Evolutionary conservation across 1,140 invertebrate genomes (phyloP).

Genomic region (Macrobrachium nipponense): DNA sequence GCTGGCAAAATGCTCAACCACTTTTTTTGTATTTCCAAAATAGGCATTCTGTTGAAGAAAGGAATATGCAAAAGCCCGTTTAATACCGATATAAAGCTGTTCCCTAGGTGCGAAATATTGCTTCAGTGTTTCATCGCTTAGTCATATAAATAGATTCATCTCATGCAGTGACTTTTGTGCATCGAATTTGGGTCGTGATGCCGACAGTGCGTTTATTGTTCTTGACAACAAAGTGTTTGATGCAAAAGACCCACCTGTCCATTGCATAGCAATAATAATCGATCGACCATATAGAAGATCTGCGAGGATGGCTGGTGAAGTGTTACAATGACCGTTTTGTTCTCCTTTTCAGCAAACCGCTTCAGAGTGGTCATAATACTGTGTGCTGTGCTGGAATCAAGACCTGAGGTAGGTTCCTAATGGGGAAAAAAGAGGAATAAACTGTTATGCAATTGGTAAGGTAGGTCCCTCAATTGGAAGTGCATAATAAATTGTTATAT

Average conservation of each 20-base stretch:
- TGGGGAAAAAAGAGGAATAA: slow-evolving; percentile 3
- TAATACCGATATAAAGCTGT: neutral
- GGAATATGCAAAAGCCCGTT: neutral
- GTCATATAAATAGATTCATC: too few relatives aligned
- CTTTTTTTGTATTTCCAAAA: slow-evolving; percentile 81
- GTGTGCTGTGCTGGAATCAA: slow-evolving; percentile 86
- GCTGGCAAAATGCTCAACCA: slow-evolving; percentile 81
- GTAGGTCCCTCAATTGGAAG: neutral
- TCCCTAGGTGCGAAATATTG: too few relatives aligned
- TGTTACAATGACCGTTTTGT: slow-evolving; percentile 85
- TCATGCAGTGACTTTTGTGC: too few relatives aligned
- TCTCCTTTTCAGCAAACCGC: slow-evolving; percentile 80
- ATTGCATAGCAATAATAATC: slow-evolving; percentile 80
- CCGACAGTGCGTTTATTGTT: neutral
- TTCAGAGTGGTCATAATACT: slow-evolving; percentile 81
- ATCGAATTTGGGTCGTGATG: too few relatives aligned
- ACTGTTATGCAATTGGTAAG: slow-evolving; percentile 28
- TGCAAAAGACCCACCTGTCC: slow-evolving; percentile 72
- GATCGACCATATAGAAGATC: slow-evolving; percentile 89
- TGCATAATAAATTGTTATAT: too few relatives aligned
- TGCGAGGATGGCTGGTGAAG: slow-evolving; percentile 90
- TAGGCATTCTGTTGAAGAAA: slow-evolving; percentile 77
- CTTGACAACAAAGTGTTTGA: neutral
- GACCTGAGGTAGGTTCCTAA: slow-evolving; percentile 87
- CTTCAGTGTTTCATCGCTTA: too few relatives aligned